Conservation (phyloP, 2,113 vertebrate species). For the Emydocephalus ijimae region DNA sequence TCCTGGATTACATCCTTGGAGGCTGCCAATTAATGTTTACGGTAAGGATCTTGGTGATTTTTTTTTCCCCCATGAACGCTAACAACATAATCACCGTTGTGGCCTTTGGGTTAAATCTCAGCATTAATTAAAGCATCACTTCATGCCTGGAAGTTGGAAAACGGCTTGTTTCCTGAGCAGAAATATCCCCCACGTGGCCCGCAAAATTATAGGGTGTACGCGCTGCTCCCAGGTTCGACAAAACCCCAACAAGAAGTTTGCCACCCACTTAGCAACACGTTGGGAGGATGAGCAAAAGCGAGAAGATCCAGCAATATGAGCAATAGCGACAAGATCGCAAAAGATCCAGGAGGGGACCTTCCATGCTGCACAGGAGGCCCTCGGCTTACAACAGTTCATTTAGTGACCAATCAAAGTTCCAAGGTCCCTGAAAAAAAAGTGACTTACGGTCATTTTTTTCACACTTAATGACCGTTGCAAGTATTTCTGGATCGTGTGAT, state of each 20-base stretch:
- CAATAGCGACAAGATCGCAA: too few relatives aligned
- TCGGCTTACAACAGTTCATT: background rate
- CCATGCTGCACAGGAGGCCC: background rate
- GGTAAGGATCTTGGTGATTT: background rate
- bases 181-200: background rate
- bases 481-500: too few relatives aligned
- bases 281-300: background rate
- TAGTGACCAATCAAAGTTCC: background rate
- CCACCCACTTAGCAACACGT: background rate
- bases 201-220: background rate
- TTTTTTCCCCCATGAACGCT: background rate
- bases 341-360: background rate
- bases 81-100: background rate
- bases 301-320: background rate
- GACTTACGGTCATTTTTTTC: background rate
- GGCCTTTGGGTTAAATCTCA: background rate
- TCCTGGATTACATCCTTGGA: slow-evolving; percentile 96
- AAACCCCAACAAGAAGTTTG: background rate
- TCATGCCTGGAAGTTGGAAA: background rate
- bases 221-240: background rate
- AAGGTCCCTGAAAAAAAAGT: background rate
- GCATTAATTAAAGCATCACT: background rate
- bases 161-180: rapidly evolving
- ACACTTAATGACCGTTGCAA: background rate
- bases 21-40: slow-evolving; percentile 83